Percentiles rank a stretch among this genome's conserved stretches.
These are phyloP conservation scores for Alentia gelatinosa DNA, from an alignment of 2,888 invertebrate species.

Conservation along the genomic window DNA sequence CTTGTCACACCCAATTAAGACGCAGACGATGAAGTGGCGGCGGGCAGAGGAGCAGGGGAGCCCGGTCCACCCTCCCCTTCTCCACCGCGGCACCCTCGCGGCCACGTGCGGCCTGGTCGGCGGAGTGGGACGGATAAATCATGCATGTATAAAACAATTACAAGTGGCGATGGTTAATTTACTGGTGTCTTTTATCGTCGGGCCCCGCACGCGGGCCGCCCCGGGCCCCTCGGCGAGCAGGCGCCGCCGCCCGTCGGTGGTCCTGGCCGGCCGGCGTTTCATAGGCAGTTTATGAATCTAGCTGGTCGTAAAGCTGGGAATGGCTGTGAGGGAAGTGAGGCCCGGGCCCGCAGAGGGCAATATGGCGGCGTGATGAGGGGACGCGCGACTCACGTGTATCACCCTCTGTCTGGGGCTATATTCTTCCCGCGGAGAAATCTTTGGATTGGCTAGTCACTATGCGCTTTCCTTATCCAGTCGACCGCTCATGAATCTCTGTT, in stretches of 20 bases:
- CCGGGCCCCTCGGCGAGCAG: background rate
- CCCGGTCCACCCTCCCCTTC: no score
- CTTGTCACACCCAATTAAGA: constrained; percentile 12
- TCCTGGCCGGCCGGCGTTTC: background rate
- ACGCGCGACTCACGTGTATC: no score
- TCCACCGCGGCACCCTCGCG: no score
- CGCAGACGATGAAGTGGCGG: background rate
- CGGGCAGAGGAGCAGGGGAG: no score
- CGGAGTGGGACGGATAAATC: background rate
- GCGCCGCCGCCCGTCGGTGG: background rate
- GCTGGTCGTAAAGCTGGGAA: background rate
- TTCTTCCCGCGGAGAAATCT: no score
- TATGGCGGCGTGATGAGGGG: no score
- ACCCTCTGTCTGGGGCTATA: no score
- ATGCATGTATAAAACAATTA: constrained; percentile 42
- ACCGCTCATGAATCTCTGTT: no score
- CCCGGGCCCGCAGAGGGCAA: background rate
- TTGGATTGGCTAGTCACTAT: no score
- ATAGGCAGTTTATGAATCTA: background rate
- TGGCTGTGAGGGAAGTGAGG: background rate
- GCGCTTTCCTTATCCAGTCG: no score
- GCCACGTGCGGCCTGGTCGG: no score
- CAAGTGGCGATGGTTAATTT: constrained; percentile 21
- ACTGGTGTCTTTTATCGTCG: constrained; percentile 4
- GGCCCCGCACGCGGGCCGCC: background rate